Evolutionary conservation across 2,113 vertebrate species (phyloP).

Genomic region (Haemorhous mexicanus): DNA sequence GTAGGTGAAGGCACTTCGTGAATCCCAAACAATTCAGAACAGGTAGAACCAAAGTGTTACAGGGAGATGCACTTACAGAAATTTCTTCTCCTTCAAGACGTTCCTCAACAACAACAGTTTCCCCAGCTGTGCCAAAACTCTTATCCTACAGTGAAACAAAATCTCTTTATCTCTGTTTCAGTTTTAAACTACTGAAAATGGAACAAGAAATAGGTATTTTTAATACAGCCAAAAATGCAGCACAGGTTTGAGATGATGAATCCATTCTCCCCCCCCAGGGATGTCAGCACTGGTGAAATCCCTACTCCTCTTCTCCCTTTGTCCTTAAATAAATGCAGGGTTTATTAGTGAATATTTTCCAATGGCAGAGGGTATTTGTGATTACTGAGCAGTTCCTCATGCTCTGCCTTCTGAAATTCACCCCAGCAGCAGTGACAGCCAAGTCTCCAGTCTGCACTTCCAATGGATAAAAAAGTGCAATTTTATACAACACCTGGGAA

Average conservation of each 20-base stretch:
- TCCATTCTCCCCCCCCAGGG: not conserved
- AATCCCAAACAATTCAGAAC: not conserved
- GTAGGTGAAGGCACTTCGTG: not conserved
- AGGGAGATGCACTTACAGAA: conserved; percentile 81
- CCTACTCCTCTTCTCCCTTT: not conserved
- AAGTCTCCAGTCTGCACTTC: not conserved
- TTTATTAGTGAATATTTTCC: not conserved
- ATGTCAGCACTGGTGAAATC: not conserved
- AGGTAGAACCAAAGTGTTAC: not conserved
- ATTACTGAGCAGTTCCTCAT: not conserved
- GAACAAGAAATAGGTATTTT: not conserved
- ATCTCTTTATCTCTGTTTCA: not conserved
- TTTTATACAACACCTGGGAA: not conserved
- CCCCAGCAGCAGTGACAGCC: not conserved
- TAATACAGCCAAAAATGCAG: not conserved
- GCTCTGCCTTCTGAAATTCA: not conserved
- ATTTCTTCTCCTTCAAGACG: conserved; percentile 94
- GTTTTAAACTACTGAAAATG: not conserved
- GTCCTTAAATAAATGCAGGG: not conserved
- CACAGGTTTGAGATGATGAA: not conserved
- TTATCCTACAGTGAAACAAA: conserved; percentile 75
- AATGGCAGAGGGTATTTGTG: not conserved
- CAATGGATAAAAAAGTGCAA: not conserved
- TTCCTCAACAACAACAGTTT: conserved; percentile 93
- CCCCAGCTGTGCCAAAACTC: conserved; percentile 89